Evolutionary conservation across 2,888 invertebrate genomes (phyloP).

Genomic region (Trachelus troglodyta): DNA sequence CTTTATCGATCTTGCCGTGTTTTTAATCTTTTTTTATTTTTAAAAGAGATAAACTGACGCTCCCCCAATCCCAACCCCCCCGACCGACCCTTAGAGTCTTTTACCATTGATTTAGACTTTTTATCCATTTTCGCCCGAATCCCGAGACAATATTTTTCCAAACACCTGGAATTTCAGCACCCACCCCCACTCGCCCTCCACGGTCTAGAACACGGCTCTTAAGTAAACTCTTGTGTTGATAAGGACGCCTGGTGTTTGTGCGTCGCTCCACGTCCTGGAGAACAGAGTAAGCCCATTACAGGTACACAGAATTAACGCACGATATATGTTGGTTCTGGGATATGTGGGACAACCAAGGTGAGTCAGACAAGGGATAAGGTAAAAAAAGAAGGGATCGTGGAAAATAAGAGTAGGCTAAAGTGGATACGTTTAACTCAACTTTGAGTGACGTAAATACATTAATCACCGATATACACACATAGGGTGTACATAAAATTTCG

Average conservation of each 20-base stretch:
- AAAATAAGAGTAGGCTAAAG: not conserved
- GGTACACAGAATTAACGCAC: conserved; percentile 33
- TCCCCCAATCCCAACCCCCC: no score
- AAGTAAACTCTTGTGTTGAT: conserved; percentile 38
- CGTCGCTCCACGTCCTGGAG: conserved; percentile 21
- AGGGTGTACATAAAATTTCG: no score
- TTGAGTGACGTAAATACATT: no score
- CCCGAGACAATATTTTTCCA: not conserved
- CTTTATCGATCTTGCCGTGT: no score
- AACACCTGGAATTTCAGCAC: not conserved
- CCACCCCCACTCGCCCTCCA: not conserved
- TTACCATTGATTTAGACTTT: not conserved
- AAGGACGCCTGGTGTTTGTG: conserved; percentile 14
- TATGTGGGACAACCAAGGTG: conserved; percentile 17
- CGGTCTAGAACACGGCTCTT: conserved; percentile 5
- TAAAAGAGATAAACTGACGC: no score
- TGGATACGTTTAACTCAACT: no score
- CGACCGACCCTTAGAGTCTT: no score
- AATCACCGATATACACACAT: no score
- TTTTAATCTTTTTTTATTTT: no score
- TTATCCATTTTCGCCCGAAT: not conserved
- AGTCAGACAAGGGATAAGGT: conserved; percentile 17
- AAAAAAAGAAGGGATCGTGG: conserved; percentile 11
- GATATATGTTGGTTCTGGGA: conserved; percentile 12
- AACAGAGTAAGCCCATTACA: conserved; percentile 51